A percentile compares a stretch with the other conserved stretches of the same genome.
Evolutionary conservation across 2,113 vertebrate genomes (phyloP).

Genomic region (Istiophorus platypterus): DNA sequence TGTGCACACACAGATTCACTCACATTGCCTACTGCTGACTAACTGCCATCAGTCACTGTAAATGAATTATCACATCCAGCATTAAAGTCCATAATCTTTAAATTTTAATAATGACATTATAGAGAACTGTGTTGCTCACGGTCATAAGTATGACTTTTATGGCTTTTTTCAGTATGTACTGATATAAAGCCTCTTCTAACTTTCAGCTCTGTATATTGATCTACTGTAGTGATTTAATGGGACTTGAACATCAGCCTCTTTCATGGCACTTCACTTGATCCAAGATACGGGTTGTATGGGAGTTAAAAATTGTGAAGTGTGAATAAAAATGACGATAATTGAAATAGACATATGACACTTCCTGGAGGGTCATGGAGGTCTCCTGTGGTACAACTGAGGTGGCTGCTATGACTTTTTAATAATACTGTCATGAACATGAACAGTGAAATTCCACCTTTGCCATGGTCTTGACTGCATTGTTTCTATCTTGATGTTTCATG

Average conservation of each 20-base stretch:
- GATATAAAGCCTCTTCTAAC: constrained; percentile 39
- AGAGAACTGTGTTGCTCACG: constrained; percentile 13
- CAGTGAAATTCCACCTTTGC: neutral
- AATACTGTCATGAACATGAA: constrained; percentile 1
- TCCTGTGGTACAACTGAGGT: constrained; percentile 24
- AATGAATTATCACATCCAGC: constrained; percentile 18
- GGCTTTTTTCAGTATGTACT: neutral
- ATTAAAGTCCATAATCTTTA: constrained; percentile 39
- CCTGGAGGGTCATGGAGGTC: constrained; percentile 26
- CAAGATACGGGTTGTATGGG: constrained; percentile 56
- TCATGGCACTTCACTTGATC: constrained; percentile 55
- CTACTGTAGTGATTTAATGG: constrained; percentile 53
- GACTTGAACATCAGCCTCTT: constrained; percentile 35
- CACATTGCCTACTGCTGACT: neutral
- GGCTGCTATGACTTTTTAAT: constrained; percentile 38
- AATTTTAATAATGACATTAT: constrained; percentile 23
- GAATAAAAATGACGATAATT: constrained; percentile 49
- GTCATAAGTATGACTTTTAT: constrained; percentile 33
- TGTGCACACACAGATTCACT: neutral
- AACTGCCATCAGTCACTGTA: neutral
- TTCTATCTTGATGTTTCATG: neutral
- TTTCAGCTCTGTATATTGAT: constrained; percentile 46
- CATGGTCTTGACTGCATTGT: neutral
- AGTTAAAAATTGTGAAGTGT: constrained; percentile 60
- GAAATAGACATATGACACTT: constrained; percentile 41